Percentiles rank a stretch among this genome's conserved stretches.
These are phyloP conservation scores for Ptycholaimellus sp. DNA, from an alignment of 2,888 invertebrate genomes.

Conservation along the genomic window DNA sequence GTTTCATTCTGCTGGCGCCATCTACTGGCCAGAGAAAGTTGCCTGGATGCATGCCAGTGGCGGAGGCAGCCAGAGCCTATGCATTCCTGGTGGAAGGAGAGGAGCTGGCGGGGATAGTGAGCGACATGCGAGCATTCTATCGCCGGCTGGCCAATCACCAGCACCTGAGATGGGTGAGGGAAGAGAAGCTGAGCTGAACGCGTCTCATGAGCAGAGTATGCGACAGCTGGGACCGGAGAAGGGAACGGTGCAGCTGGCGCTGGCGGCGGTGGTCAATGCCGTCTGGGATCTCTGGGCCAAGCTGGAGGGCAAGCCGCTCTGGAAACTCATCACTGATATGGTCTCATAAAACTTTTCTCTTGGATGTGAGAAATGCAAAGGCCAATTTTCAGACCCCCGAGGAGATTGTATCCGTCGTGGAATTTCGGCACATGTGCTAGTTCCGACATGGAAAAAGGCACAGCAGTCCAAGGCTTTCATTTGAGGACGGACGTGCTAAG, in stretches of 20 bases:
- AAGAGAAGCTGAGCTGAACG: too few species aligned
- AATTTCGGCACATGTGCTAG: constrained; percentile 47
- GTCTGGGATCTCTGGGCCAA: constrained; percentile 77
- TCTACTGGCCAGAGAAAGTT: too few species aligned
- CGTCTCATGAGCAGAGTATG: too few species aligned
- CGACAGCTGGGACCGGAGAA: constrained; percentile 69
- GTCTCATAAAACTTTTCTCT: constrained; percentile 3
- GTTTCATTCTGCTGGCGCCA: constrained; percentile 28
- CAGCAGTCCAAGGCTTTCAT: constrained; percentile 4
- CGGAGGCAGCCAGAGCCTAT: too few species aligned
- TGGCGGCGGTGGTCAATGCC: constrained; percentile 63
- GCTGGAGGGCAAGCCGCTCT: constrained; percentile 55
- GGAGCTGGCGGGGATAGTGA: constrained; percentile 43
- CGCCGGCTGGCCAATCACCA: too few species aligned
- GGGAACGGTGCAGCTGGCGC: constrained; percentile 62
- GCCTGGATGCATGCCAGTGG: too few species aligned
- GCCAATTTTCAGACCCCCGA: constrained; percentile 39
- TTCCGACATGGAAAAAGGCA: not conserved
- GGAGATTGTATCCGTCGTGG: constrained; percentile 55
- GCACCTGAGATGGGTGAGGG: too few species aligned
- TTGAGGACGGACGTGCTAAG: constrained; percentile 57
- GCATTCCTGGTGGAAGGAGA: constrained; percentile 44
- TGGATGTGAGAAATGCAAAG: not conserved
- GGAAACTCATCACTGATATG: constrained; percentile 59
- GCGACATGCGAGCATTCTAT: too few species aligned